Evolutionary conservation across 2,113 vertebrate species (phyloP).

Genomic region (Hirundichthys speculiger): DNA sequence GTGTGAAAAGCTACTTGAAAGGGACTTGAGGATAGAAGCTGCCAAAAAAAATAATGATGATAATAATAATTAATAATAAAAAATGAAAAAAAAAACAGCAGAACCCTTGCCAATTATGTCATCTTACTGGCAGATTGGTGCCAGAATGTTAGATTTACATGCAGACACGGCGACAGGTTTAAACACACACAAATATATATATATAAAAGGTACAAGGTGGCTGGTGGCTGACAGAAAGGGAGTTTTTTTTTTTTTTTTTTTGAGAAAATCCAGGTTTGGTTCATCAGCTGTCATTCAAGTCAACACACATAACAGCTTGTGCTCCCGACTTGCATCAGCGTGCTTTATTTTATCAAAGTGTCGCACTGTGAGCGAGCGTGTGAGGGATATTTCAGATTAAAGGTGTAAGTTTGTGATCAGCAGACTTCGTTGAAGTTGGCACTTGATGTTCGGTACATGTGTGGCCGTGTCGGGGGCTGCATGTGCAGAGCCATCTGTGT

Average conservation of each 20-base stretch:
- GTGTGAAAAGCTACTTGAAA: slow-evolving; percentile 48
- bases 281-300: slow-evolving; percentile 19
- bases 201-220: slow-evolving; percentile 22
- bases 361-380: not conserved
- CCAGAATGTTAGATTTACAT: slow-evolving; percentile 63
- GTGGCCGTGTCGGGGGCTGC: slow-evolving; percentile 52
- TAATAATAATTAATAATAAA: slow-evolving; percentile 14
- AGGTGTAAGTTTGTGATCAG: slow-evolving; percentile 39
- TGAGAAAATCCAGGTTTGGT: slow-evolving; percentile 22
- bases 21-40: slow-evolving; percentile 46
- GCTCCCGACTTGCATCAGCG: slow-evolving; percentile 2
- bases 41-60: too few species aligned
- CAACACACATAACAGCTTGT: slow-evolving; percentile 2
- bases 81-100: slow-evolving; percentile 7
- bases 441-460: slow-evolving; percentile 45
- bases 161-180: slow-evolving; percentile 59
- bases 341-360: slow-evolving; percentile 2
- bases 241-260: not conserved
- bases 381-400: slow-evolving; percentile 23
- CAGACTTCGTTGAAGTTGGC: slow-evolving; percentile 40
- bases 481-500: slow-evolving; percentile 78
- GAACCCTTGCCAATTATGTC: slow-evolving; percentile 62
- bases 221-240: slow-evolving; percentile 20
- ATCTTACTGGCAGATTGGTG: slow-evolving; percentile 65
- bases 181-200: slow-evolving; percentile 32